Base-by-base conservation (phyloP, 2,113 vertebrate species). In the Ophiodon elongatus region DNA sequence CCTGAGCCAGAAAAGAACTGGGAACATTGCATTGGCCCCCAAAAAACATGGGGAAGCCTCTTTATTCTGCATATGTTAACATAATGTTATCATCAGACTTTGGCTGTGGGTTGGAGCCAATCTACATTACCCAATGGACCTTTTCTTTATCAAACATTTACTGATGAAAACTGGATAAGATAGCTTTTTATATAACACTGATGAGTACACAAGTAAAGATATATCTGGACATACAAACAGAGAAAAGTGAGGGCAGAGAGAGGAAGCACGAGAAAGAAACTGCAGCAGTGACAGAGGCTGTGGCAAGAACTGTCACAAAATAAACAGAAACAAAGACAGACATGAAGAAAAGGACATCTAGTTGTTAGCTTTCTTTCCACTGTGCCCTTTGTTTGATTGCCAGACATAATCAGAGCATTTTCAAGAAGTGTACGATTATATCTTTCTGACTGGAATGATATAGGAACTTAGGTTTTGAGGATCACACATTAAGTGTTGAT, bases 371-470 rank as follows among this genome's bases (percentile, higher is more conserved):
- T 33, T 68, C 43, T 14, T n/a, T 19, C 43, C 8, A 6, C 21
- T 67, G 59, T 67, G 43, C 23, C 47, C 62, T 74, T 50, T 79
- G 65, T 79, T 83, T 15, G 17, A 71, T 63, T 66, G 41, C 39
- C 35, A 56, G 41, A 83, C 47, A 45, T 54, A 69, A 43, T 23
- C 4, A 68, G 41, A 31, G 2, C n/a, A 39, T 39, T 3, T 33
- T 60, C 37, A 43, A 50, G 45, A n/a, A 54, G 19, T 14, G 14
- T 35, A n/a, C 0, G 0, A 31, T 5, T 33, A 23, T 74, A 25
- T 33, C 7, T 9, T 31, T 47, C 37, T 52, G 1, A 59, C 56
- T 15, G 10, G 43, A 27, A 57, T 67, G 47, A 35, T 23, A 15
- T 9, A 8, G 8, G 1, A 10, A 72, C 14, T 23, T 10, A 29